Evolutionary conservation across 2,113 vertebrate genomes (phyloP).

Genomic region (Grallaria varia): DNA sequence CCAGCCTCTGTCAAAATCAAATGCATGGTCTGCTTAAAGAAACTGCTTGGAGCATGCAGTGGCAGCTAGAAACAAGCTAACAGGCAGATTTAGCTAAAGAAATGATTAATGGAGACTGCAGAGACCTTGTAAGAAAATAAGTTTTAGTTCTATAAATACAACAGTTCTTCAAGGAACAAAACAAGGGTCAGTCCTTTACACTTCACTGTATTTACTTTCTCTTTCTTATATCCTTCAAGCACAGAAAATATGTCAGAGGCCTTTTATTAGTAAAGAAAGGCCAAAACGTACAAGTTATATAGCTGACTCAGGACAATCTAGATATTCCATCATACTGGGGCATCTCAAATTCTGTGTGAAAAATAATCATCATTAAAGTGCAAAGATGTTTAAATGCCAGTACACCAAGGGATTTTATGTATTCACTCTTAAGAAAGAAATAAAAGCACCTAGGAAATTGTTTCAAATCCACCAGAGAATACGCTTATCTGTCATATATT

Average conservation of each 20-base stretch:
- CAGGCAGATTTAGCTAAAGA: conserved; percentile 28
- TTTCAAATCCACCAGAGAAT: not conserved
- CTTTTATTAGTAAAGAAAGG: conserved; percentile 19
- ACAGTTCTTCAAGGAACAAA: not conserved
- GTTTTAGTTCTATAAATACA: conserved; percentile 28
- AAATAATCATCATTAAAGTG: not conserved
- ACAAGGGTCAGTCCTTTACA: not conserved
- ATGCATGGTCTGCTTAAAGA: conserved; percentile 23
- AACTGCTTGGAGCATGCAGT: not conserved
- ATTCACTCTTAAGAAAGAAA: not conserved
- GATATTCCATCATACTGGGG: not conserved
- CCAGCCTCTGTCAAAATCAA: conserved; percentile 60
- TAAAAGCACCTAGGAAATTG: not conserved
- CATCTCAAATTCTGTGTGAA: not conserved
- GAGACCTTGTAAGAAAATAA: conserved; percentile 43
- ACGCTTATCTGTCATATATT: not conserved
- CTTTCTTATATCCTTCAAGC: not conserved
- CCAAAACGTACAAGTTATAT: not conserved
- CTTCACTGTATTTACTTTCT: conserved; percentile 7
- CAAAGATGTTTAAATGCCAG: not conserved
- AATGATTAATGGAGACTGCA: conserved; percentile 53
- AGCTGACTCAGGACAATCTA: not conserved
- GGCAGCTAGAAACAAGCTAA: conserved; percentile 25
- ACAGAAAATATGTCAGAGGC: not conserved
- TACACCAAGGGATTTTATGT: not conserved